Conservation (phyloP, 1,140 invertebrate genomes). For the Bombyx mori region ASM3026992v2 NC_085112.1:2697501-2698000, state of each 20-base stretch:
- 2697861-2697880: no score
- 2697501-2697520: no score
- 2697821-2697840: no score
- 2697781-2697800: slow-evolving; percentile 1
- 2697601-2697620: slow-evolving; percentile 76
- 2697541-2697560: background rate
- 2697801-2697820: no score
- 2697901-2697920: no score
- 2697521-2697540: no score
- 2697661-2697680: slow-evolving; percentile 50
- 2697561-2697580: slow-evolving; percentile 76
- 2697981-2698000: no score
- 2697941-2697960: no score
- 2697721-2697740: slow-evolving; percentile 76
- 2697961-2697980: no score
- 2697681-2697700: slow-evolving; percentile 56
- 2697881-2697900: no score
- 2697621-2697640: slow-evolving; percentile 54
- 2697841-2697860: no score
- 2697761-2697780: slow-evolving; percentile 65
- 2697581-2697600: slow-evolving; percentile 79
- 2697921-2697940: no score
- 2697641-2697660: slow-evolving; percentile 65
- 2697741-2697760: slow-evolving; percentile 77
- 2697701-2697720: slow-evolving; percentile 75